phyloP scores from a whole-genome alignment of 2,888 invertebrate species.

The Mechanitis messenoides region DNA sequence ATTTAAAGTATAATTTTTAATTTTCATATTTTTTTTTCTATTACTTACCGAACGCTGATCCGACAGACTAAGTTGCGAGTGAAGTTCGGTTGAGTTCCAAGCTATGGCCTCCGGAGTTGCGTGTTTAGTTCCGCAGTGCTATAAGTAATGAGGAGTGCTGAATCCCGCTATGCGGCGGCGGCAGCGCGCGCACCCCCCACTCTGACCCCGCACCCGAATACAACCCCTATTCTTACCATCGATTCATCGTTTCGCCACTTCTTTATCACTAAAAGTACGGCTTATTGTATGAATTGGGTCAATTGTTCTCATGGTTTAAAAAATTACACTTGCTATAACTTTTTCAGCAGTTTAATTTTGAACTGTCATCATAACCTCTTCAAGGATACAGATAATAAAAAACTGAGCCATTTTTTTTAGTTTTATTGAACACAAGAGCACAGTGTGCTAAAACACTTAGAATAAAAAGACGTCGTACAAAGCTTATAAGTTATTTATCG shows the following conservation, averaged over 20 bases:
- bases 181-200: conserved; percentile 50
- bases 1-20: too few relatives aligned
- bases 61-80: not conserved
- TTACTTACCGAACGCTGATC: not conserved
- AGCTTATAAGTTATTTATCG: conserved; percentile 17
- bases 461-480: conserved; percentile 20
- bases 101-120: not conserved
- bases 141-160: not conserved
- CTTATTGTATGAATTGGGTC: conserved; percentile 38
- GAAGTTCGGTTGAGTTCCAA: conserved; percentile 1
- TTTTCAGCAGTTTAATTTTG: too few relatives aligned
- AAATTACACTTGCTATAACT: too few relatives aligned
- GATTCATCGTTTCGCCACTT: conserved; percentile 50
- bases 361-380: too few relatives aligned
- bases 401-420: conserved; percentile 9
- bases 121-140: conserved; percentile 12
- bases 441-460: conserved; percentile 21
- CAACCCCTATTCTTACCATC: conserved; percentile 43
- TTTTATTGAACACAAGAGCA: conserved; percentile 22
- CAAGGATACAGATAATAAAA: not conserved
- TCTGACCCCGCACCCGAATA: conserved; percentile 24
- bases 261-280: conserved; percentile 47
- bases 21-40: not conserved
- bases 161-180: conserved; percentile 13
- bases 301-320: conserved; percentile 19